Evolutionary conservation across 2,888 invertebrate species (phyloP), one percentile per base, ranked within the genome.

Genomic region (Acrobeloides nanus): DNA sequence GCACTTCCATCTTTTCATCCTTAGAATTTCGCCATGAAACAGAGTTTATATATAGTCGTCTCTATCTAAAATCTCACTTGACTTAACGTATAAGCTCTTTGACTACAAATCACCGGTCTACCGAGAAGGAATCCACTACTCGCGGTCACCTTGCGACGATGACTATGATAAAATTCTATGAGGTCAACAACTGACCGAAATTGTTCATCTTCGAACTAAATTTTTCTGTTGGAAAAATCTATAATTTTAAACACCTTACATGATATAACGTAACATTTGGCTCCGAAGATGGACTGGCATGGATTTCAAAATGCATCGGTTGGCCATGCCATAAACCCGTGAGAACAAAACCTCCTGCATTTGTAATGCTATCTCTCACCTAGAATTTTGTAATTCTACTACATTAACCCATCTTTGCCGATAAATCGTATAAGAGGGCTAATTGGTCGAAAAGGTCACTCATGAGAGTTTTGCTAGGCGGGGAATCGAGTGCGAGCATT

Each of bases 321-420:
- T 83, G 82, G 48, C 83, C 83, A 63, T 84, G 83, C 73, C 90
- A 85, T 76, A 89, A 83, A 15, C 93, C 93, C 40, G 92, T 92
- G 53, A 95, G 80, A 44, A 95, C 93, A 77, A 87, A 95, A 78
- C 95, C 93, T 0, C 89, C 89, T 12, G 84, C 82, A 42, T 87
- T 85, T 57, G 85, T 87, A 59, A 86, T 84, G 23, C 90, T 90
- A 80, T 92, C 90, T 43, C 95, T n/a, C n/a, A n/a, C n/a, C n/a
- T n/a, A n/a, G n/a, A n/a, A n/a, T n/a, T n/a, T n/a, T n/a, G n/a
- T n/a, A n/a, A n/a, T n/a, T n/a, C n/a, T n/a, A n/a, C n/a, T n/a
- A n/a, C n/a, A n/a, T n/a, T n/a, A n/a, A n/a, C n/a, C n/a, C n/a
- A n/a, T n/a, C n/a, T n/a, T n/a, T n/a, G n/a, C n/a, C n/a, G n/a